phyloP scores from a whole-genome alignment of 2,113 vertebrate genomes.

The Hyaena hyaena region DNA sequence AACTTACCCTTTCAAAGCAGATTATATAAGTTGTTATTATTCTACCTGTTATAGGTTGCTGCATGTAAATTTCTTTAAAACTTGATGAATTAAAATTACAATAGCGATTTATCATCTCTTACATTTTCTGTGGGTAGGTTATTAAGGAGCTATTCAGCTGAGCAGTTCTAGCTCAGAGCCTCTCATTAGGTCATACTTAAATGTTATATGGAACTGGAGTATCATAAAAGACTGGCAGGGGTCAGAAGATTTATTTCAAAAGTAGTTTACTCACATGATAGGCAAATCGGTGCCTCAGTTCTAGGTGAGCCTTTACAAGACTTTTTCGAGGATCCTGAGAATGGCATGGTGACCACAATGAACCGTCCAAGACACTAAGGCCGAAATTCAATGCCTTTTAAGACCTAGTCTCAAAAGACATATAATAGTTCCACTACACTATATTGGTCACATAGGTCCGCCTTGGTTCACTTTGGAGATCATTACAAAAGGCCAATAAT shows the following conservation, averaged over 20 bases:
- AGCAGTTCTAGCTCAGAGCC: background rate
- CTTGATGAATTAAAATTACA: background rate
- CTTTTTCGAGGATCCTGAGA: background rate
- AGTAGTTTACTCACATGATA: background rate
- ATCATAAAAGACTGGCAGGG: background rate
- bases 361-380: background rate
- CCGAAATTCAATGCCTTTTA: background rate
- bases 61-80: background rate
- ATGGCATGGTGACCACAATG: background rate
- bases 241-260: background rate
- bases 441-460: background rate
- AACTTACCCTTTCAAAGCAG: background rate
- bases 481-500: background rate
- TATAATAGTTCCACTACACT: background rate
- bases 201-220: background rate
- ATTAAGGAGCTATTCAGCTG: background rate
- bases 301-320: background rate
- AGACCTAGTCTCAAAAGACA: background rate
- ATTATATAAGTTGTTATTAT: background rate
- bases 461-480: background rate
- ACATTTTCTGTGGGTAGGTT: background rate
- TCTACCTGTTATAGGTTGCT: background rate
- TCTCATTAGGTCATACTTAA: background rate
- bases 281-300: background rate
- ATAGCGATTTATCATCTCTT: background rate